Conservation (phyloP, 2,888 invertebrate genomes). For the Amphipyra berbera region DNA sequence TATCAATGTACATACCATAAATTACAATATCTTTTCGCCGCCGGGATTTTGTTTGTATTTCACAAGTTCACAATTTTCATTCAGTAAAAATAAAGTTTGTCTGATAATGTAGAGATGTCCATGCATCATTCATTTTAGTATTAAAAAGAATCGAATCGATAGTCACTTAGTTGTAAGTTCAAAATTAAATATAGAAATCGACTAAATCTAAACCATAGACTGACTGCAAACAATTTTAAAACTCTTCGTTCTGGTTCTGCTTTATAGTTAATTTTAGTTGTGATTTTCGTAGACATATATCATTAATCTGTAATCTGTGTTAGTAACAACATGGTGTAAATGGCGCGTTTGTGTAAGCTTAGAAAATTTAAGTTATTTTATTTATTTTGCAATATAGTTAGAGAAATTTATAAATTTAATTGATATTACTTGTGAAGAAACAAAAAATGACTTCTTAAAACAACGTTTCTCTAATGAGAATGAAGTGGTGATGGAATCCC, state of each 20-base stretch:
- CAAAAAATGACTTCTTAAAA: constrained; percentile 21
- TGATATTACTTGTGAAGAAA: background rate
- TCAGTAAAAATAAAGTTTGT: too few relatives aligned
- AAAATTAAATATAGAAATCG: too few relatives aligned
- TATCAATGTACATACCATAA: constrained; percentile 14
- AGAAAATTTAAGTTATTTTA: background rate
- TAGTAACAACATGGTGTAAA: constrained; percentile 41
- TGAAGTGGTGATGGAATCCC: constrained; percentile 86
- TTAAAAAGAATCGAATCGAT: too few relatives aligned
- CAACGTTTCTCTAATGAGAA: constrained; percentile 54
- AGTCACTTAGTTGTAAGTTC: too few relatives aligned
- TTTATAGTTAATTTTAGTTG: too few relatives aligned
- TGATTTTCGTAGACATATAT: too few relatives aligned
- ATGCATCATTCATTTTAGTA: too few relatives aligned
- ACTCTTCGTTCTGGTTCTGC: too few relatives aligned
- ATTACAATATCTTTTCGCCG: constrained; percentile 15
- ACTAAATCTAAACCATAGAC: too few relatives aligned
- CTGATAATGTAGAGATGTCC: too few relatives aligned
- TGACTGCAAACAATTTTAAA: too few relatives aligned
- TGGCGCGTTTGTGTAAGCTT: constrained; percentile 42
- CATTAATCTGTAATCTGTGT: background rate
- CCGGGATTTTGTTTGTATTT: constrained; percentile 40
- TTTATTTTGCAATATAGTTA: constrained; percentile 16
- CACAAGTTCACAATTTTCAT: constrained; percentile 27
- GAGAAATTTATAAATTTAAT: background rate